Evolutionary conservation across 1,140 invertebrate genomes (phyloP).

Genomic region (Chironomus tepperi): DNA sequence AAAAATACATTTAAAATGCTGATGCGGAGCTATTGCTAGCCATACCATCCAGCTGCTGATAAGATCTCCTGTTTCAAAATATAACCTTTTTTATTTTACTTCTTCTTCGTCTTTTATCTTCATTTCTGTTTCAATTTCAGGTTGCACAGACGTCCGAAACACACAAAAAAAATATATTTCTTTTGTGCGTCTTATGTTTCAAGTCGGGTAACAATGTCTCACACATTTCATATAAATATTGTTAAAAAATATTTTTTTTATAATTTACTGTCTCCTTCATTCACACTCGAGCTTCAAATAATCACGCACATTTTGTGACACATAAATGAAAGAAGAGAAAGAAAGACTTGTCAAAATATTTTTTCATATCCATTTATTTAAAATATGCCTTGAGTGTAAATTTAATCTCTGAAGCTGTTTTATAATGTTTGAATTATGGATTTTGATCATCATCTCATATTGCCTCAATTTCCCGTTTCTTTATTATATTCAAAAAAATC

Average conservation of each 20-base stretch:
- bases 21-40: not conserved
- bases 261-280: not conserved
- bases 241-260: not conserved
- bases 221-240: not conserved
- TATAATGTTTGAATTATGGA: constrained; percentile 1
- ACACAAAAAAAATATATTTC: not conserved
- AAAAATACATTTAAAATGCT: not conserved
- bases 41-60: constrained; percentile 4
- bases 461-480: not conserved
- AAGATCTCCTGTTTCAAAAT: constrained; percentile 5
- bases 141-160: not conserved
- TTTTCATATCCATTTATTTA: not conserved
- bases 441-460: constrained; percentile 14
- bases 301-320: not conserved
- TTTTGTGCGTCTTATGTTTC: not conserved
- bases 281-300: not conserved
- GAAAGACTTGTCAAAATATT: not conserved
- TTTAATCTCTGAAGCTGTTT: not conserved
- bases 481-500: not conserved
- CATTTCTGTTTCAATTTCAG: not conserved
- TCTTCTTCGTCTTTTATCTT: not conserved
- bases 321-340: not conserved
- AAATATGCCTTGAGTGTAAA: not conserved
- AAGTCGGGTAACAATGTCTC: not conserved
- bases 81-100: not conserved